Base-by-base conservation (phyloP, 2,113 vertebrate genomes). In the Willisornis vidua region DNA sequence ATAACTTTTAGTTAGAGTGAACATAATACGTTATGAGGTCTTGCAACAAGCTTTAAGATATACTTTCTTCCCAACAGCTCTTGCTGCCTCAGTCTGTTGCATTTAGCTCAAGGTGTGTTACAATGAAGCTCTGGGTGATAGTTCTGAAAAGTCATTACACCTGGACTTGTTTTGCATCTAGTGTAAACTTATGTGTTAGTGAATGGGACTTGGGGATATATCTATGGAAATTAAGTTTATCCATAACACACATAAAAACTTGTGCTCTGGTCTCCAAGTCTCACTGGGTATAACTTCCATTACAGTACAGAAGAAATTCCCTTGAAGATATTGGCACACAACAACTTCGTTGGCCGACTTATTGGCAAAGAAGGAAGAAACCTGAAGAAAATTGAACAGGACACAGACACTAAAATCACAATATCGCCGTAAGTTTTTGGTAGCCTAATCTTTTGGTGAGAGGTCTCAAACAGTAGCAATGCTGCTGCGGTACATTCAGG, bases 351-450 rank as follows among this genome's bases (percentile, higher is more conserved):
- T 8, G 99, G 99, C 25, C 98, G 99, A 70, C 98, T 99, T 74
- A 99, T 99, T 96, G 99, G 99, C 57, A 99, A 99, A 96, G 99
- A 99, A 97, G 99, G 99, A 91, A 98, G 99, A 89, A 99, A 99
- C 95, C 97, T 99, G 95, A 99, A 99, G 98, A 99, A 99, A 98
- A 99, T 99, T 12, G 99, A 99, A 57, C 98, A 99, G 93, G 99
- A 99, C 93, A 99, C 99, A 3, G 99, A 98, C 93, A 99, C 99
- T 89, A 99, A 99, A 98, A 99, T 99, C 98, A 99, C 99, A 7
- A 99, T 99, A 97, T 99, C 99, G 62, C 98, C 99, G 99, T 99
- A 98, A 99, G 99, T 98, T 84, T 91, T 74, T 3, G 1, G 10
- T 84, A 28, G 29, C 57, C 70, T 79, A 13, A 43, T 17, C 46